Evolutionary conservation across 2,888 invertebrate species (phyloP).

Genomic region (Heliothis peltigera): DNA sequence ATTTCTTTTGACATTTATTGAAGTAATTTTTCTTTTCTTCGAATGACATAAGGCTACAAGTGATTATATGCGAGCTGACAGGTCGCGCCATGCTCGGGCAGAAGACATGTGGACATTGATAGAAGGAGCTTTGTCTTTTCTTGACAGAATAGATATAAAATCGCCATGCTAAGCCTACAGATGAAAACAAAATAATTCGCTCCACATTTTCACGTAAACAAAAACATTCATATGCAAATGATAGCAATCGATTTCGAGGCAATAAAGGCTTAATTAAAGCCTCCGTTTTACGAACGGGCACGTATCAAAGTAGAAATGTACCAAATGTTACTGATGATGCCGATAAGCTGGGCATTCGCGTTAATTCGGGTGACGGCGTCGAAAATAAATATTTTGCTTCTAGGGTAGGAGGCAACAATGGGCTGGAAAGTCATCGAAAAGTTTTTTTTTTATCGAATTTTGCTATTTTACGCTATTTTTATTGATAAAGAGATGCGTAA

Average conservation of each 20-base stretch:
- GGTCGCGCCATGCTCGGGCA: no score
- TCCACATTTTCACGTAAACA: constrained; percentile 45
- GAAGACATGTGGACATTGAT: no score
- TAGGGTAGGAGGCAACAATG: constrained; percentile 14
- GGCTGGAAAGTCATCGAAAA: constrained; percentile 4
- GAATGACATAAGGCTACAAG: no score
- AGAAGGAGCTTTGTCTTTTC: no score
- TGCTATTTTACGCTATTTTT: no score
- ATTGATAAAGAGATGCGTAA: no score
- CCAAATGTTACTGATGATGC: constrained; percentile 66
- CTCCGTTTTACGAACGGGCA: constrained; percentile 57
- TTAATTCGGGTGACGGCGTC: constrained; percentile 63
- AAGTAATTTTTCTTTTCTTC: no score
- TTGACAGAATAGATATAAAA: no score
- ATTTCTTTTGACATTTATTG: no score
- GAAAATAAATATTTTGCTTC: constrained; percentile 66
- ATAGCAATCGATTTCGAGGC: constrained; percentile 63
- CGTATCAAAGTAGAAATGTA: constrained; percentile 63
- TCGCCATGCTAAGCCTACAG: no score
- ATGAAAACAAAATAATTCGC: constrained; percentile 54
- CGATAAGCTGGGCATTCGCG: constrained; percentile 64
- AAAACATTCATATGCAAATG: constrained; percentile 66
- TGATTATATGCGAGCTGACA: no score
- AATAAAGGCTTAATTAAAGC: constrained; percentile 73
- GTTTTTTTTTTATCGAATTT: no score